Base-by-base conservation (phyloP, 2,113 vertebrate species). In the Sitta europaea region DNA sequence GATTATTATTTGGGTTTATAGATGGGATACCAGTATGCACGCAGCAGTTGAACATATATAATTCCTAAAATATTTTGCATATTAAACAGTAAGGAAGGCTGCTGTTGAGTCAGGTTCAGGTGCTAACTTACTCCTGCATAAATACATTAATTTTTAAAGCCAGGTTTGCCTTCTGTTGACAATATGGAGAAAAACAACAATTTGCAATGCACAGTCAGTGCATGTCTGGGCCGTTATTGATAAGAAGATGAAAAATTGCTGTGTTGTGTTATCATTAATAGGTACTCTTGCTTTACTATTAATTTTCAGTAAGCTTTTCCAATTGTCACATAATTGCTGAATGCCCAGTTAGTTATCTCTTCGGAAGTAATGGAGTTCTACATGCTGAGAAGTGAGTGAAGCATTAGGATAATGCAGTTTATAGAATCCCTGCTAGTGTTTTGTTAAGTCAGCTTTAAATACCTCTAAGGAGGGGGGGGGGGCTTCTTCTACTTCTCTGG, bases 121-220 rank as follows among this genome's bases (percentile, higher is more conserved):
- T 96, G 57, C 63, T 66, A 81, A 53, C 24, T 85, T 57, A 62
- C 48, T 78, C 63, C 65, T 62, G 11, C 67, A 25, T 57, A 66
- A 94, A 75, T 55, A 3, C 3, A 2, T 94, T 93, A 12, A 68
- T 90, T 92, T 97, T 63, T 82, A 55, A 95, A 96, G 55, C 79
- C 50, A 58, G 11, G 8, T 96, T 96, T 95, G 19, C n/a, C 27
- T 89, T 57, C 35, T 73, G 42, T 27, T 85, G 74, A 94, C 96
- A 96, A 40, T 94, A 94, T 61, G 81, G 81, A 94, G 93, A 70
- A 91, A 90, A 97, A 92, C 53, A 93, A 19, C 84, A 86, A 97
- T 96, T 95, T 91, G 68, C 66, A 90, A n/a, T 84, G 59, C 72
- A 42, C 38, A 58, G 94, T 91, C 82, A 47, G 77, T 96, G 85